Evolutionary conservation across 2,888 invertebrate genomes (phyloP).

Genomic region (Sacculina carcini): DNA sequence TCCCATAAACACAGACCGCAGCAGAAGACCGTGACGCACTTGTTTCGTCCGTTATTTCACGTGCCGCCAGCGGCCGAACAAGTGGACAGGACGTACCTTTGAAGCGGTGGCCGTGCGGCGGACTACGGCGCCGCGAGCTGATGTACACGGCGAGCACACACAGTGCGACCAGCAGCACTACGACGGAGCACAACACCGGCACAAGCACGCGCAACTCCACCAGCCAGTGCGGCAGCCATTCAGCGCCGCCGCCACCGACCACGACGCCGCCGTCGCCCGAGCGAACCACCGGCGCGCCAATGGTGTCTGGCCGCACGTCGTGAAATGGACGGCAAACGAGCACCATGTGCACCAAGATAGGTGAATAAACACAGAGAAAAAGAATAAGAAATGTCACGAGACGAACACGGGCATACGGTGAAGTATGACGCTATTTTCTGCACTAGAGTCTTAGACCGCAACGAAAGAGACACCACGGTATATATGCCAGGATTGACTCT

Average conservation of each 20-base stretch:
- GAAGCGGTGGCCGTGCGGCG: not conserved
- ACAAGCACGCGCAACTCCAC: constrained; percentile 65
- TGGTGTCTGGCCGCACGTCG: constrained; percentile 32
- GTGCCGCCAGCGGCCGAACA: not conserved
- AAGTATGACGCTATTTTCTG: too few species aligned
- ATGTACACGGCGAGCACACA: constrained; percentile 71
- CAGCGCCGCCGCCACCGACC: constrained; percentile 11
- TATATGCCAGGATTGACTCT: too few species aligned
- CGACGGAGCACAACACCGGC: constrained; percentile 62
- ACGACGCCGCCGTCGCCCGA: constrained; percentile 10
- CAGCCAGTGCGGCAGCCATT: constrained; percentile 37
- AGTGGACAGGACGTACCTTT: not conserved
- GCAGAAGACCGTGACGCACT: too few species aligned
- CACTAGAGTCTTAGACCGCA: too few species aligned
- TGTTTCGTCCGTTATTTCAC: too few species aligned
- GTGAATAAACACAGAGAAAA: too few species aligned
- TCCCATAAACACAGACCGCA: too few species aligned
- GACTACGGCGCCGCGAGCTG: constrained; percentile 40
- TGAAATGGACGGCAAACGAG: not conserved
- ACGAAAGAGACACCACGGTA: too few species aligned
- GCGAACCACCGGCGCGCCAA: constrained; percentile 31
- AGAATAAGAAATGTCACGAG: too few species aligned
- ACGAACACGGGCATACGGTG: too few species aligned
- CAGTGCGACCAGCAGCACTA: constrained; percentile 68
- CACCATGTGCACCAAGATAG: too few species aligned